Evolutionary conservation across 2,113 vertebrate genomes (phyloP).

Genomic region (Solenodon paradoxus): DNA sequence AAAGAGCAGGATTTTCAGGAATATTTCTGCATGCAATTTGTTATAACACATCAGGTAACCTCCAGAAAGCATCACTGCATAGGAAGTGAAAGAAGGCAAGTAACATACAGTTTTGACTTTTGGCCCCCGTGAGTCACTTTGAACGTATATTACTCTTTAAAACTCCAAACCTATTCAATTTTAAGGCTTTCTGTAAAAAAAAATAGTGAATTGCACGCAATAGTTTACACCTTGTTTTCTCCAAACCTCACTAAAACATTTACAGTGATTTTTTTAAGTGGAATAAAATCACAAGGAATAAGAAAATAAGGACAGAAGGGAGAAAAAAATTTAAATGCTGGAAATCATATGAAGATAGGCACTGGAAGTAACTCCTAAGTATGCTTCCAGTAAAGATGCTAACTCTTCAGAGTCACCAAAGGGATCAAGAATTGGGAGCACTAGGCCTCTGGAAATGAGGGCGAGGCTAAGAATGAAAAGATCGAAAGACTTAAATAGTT

Average conservation of each 20-base stretch:
- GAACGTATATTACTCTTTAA: not conserved
- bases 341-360: not conserved
- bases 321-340: slow-evolving; percentile 14
- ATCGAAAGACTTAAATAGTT: not conserved
- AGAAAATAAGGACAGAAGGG: not conserved
- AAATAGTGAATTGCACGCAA: not conserved
- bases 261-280: not conserved
- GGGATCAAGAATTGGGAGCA: not conserved
- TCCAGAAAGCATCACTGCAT: not conserved
- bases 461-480: not conserved
- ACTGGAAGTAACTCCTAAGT: not conserved
- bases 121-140: not conserved
- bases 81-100: not conserved
- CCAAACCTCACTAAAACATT: not conserved
- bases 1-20: not conserved
- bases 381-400: not conserved
- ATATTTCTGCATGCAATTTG: not conserved
- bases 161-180: slow-evolving; percentile 9
- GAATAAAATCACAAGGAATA: not conserved
- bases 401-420: not conserved
- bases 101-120: not conserved
- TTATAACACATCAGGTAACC: not conserved
- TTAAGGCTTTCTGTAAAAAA: not conserved
- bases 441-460: not conserved
- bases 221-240: not conserved